Evolutionary conservation across 92 coral and sea anemone genomes (phyloP).

Genomic region (Montipora capitata): DNA sequence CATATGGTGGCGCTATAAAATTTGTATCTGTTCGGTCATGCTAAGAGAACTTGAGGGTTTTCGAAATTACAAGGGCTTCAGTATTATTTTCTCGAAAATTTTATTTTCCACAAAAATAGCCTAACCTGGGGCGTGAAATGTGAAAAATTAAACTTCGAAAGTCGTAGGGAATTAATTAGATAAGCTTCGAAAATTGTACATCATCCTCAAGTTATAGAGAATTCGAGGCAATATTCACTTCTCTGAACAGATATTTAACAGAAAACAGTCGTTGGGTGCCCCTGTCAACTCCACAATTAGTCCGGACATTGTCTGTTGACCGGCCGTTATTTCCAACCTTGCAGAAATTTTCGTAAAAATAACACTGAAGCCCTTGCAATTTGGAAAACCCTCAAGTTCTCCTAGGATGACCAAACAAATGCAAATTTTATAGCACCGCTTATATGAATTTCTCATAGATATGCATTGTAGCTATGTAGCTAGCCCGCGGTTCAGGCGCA

Average conservation of each 20-base stretch:
- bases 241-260: too few species aligned
- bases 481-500: conserved; percentile 17
- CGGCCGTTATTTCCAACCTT: too few species aligned
- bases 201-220: too few species aligned
- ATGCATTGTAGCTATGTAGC: background rate
- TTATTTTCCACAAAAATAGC: background rate
- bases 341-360: conserved; percentile 1
- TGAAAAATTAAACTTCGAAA: background rate
- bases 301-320: too few species aligned
- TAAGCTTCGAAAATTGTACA: too few species aligned
- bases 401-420: conserved; percentile 7
- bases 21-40: conserved; percentile 12
- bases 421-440: background rate
- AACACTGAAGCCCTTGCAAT: background rate
- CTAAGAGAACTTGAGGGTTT: background rate
- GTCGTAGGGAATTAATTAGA: background rate
- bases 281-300: too few species aligned
- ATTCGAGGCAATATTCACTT: too few species aligned
- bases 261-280: too few species aligned
- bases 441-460: too few species aligned
- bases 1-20: background rate
- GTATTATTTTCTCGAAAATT: background rate
- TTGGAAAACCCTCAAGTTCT: background rate
- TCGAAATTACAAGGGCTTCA: conserved; percentile 18
- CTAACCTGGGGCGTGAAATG: conserved; percentile 1